phyloP scores from a whole-genome alignment of 2,797 vertebrate species.

The Perodicticus potto region DNA sequence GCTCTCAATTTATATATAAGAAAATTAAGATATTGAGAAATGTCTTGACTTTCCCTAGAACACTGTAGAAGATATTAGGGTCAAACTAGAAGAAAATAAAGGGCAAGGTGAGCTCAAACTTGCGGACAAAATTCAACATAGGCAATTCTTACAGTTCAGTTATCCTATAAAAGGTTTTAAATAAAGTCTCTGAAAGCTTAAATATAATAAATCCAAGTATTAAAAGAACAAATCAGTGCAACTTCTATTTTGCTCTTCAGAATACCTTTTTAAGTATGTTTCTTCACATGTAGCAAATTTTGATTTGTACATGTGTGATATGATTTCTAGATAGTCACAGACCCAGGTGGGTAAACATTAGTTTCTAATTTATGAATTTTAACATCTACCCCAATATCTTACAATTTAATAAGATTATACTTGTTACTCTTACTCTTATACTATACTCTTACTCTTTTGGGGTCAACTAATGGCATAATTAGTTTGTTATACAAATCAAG shows the following conservation, averaged over 20 bases:
- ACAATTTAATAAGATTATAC: not conserved
- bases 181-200: slow-evolving; percentile 10
- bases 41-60: not conserved
- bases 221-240: not conserved
- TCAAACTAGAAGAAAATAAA: slow-evolving; percentile 7
- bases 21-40: not conserved
- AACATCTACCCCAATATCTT: not conserved
- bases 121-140: not conserved
- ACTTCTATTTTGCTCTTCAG: not conserved
- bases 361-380: slow-evolving; percentile 23
- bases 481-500: not conserved
- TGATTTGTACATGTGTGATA: not conserved
- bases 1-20: not conserved
- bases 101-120: not conserved
- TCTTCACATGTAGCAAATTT: not conserved
- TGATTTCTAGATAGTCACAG: not conserved
- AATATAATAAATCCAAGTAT: not conserved
- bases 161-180: not conserved
- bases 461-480: not conserved
- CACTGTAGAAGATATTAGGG: not conserved
- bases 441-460: not conserved
- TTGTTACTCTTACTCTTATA: not conserved
- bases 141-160: not conserved
- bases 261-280: not conserved
- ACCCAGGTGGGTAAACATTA: not conserved